These are phyloP conservation scores for Xylocopa sonorina DNA, from an alignment of 1,140 invertebrate species.

Conservation along the genomic window DNA sequence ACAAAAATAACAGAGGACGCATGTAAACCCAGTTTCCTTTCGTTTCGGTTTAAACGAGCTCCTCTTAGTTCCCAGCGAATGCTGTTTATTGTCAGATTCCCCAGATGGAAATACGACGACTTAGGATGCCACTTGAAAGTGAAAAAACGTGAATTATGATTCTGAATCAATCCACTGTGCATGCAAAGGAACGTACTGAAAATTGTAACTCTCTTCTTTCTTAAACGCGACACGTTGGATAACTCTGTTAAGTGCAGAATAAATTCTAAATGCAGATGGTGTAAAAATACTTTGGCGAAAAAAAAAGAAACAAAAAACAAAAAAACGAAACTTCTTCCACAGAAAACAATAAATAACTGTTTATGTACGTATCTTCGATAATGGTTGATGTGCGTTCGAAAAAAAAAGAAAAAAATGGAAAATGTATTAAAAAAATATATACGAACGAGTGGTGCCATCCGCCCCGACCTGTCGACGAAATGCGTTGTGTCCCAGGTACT, in stretches of 20 bases:
- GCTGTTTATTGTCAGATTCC: slow-evolving; percentile 59
- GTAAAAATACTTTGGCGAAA: slow-evolving; percentile 12
- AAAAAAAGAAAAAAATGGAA: slow-evolving; percentile 17
- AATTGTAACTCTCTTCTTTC: slow-evolving; percentile 28
- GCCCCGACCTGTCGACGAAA: slow-evolving; percentile 64
- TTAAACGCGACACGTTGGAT: slow-evolving; percentile 29
- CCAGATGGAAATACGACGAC: slow-evolving; percentile 60
- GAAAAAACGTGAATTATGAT: slow-evolving; percentile 59
- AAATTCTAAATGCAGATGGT: slow-evolving; percentile 36
- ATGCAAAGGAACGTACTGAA: slow-evolving; percentile 60
- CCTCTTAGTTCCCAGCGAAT: slow-evolving; percentile 56
- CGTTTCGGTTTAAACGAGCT: slow-evolving; percentile 56
- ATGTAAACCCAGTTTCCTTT: slow-evolving; percentile 59
- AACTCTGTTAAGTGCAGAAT: slow-evolving; percentile 48
- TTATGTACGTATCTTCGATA: background rate
- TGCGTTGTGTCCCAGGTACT: slow-evolving; percentile 65
- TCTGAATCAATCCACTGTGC: slow-evolving; percentile 57
- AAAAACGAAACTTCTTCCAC: background rate
- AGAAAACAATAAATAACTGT: background rate
- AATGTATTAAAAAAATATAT: slow-evolving; percentile 41
- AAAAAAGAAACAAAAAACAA: background rate
- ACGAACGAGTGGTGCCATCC: slow-evolving; percentile 63
- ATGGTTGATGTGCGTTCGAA: slow-evolving; percentile 15
- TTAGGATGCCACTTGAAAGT: slow-evolving; percentile 57
- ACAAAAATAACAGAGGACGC: slow-evolving; percentile 53